Conservation (phyloP, 2,888 invertebrate species). For the Eurois occulta region DNA sequence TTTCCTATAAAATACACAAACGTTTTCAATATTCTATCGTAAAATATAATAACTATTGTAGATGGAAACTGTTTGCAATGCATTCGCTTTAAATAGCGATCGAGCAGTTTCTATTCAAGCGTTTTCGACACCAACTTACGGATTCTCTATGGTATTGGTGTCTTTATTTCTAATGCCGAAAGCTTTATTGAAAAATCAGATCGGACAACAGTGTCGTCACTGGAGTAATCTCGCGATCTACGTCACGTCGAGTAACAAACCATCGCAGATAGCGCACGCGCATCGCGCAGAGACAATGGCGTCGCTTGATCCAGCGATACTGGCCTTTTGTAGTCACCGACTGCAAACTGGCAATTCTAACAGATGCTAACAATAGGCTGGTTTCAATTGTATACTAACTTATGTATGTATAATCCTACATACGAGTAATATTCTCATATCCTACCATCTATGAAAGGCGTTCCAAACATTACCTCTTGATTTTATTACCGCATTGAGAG, state of each 20-base stretch:
- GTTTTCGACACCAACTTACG: neutral
- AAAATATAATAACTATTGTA: constrained; percentile 14
- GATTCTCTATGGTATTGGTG: neutral
- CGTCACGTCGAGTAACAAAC: constrained; percentile 78
- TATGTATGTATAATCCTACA: constrained; percentile 19
- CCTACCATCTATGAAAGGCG: neutral
- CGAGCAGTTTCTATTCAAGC: neutral
- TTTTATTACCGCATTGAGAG: neutral
- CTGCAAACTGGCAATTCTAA: constrained; percentile 63
- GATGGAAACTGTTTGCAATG: constrained; percentile 23
- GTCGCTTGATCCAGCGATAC: constrained; percentile 72
- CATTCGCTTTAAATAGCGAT: no score
- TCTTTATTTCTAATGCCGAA: constrained; percentile 15
- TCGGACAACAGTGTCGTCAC: constrained; percentile 71
- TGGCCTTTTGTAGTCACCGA: constrained; percentile 78
- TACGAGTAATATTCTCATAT: constrained; percentile 28
- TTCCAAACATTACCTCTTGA: neutral
- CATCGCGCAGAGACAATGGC: constrained; percentile 78
- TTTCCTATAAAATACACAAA: constrained; percentile 34
- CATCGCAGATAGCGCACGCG: constrained; percentile 85
- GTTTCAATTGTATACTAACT: constrained; percentile 53
- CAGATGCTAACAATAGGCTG: constrained; percentile 66
- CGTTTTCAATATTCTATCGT: constrained; percentile 22
- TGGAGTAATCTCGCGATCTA: constrained; percentile 79
- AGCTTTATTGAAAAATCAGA: constrained; percentile 41